phyloP scores from a whole-genome alignment of 2,797 vertebrate species.

The Chaunax sp. region DNA sequence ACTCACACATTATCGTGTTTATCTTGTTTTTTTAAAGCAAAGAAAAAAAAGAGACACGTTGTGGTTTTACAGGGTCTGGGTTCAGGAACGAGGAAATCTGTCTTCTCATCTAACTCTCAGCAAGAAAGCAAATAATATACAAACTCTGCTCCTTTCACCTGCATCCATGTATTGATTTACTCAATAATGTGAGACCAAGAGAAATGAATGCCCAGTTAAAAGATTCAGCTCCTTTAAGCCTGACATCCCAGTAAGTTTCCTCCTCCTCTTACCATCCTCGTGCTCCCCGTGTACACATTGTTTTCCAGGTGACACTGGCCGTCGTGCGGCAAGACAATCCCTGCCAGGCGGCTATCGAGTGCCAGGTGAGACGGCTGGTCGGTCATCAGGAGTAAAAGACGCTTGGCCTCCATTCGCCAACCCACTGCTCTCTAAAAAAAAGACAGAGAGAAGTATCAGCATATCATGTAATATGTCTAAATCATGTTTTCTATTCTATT shows the following conservation, averaged over 20 bases:
- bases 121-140: too few species aligned
- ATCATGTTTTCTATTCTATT: too few species aligned
- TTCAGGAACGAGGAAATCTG: too few species aligned
- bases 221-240: neutral
- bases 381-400: conserved; percentile 95
- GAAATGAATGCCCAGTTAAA: neutral
- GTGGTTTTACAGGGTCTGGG: too few species aligned
- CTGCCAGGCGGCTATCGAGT: conserved; percentile 96
- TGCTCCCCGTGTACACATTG: conserved; percentile 90
- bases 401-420: conserved; percentile 95
- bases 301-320: conserved; percentile 95
- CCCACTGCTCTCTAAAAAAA: conserved; percentile 88
- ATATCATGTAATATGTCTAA: neutral
- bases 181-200: neutral
- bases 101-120: neutral
- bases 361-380: conserved; percentile 98
- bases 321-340: conserved; percentile 94
- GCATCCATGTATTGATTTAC: neutral
- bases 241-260: neutral
- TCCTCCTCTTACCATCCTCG: conserved; percentile 89
- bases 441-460: neutral
- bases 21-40: too few species aligned
- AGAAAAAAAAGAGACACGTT: too few species aligned
- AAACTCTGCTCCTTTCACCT: neutral
- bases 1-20: too few species aligned